A percentile compares a stretch with the other conserved stretches of the same genome.
These are phyloP conservation scores for Orcinus orca DNA, from an alignment of 2,113 vertebrate genomes.

Conservation along the genomic window DNA sequence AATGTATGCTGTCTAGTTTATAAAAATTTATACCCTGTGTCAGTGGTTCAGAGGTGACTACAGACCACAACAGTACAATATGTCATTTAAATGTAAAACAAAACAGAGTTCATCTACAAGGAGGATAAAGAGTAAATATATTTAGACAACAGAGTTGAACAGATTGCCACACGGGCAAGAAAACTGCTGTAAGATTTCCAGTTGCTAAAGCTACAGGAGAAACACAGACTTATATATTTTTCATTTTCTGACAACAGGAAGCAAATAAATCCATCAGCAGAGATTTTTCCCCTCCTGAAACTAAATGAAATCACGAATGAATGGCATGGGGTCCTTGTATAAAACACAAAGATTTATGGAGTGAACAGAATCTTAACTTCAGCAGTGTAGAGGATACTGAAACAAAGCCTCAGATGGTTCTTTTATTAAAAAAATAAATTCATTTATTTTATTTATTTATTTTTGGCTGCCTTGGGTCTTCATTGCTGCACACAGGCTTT, in stretches of 20 bases:
- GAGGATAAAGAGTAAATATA: slow-evolving; percentile 33
- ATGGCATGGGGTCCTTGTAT: background rate
- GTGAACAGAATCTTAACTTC: background rate
- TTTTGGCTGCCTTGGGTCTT: no score
- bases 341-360: background rate
- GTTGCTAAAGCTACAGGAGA: slow-evolving; percentile 33
- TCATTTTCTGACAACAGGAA: slow-evolving; percentile 48
- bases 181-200: slow-evolving; percentile 36
- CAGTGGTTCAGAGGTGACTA: slow-evolving; percentile 18
- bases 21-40: slow-evolving; percentile 24
- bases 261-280: background rate
- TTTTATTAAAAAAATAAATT: no score
- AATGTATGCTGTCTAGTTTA: background rate
- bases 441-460: no score
- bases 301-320: slow-evolving; percentile 28
- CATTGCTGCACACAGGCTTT: no score
- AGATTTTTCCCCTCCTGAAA: background rate
- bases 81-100: slow-evolving; percentile 52
- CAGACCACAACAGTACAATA: background rate
- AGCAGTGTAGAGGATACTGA: background rate
- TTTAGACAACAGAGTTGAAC: slow-evolving; percentile 32
- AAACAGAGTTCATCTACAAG: slow-evolving; percentile 21
- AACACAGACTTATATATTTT: slow-evolving; percentile 28
- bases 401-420: background rate
- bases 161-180: slow-evolving; percentile 31